A percentile compares a stretch with the other conserved stretches of the same genome.
phyloP scores from a whole-genome alignment of 2,797 vertebrate genomes.

The Anabacerthia variegaticeps region DNA sequence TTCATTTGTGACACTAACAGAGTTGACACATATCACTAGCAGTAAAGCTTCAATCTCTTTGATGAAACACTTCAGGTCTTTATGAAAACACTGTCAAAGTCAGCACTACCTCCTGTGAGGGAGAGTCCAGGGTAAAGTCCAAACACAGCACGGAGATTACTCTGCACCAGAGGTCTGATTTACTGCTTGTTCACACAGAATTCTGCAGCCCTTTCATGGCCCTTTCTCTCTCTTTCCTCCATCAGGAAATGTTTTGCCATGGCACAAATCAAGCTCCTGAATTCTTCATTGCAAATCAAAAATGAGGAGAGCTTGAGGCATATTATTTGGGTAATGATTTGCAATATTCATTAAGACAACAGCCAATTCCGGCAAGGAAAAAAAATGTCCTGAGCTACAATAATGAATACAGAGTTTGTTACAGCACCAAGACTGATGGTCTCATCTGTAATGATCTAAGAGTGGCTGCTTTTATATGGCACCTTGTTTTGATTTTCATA shows the following conservation, averaged over 20 bases:
- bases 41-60: not conserved
- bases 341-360: slow-evolving; percentile 37
- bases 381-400: slow-evolving; percentile 1
- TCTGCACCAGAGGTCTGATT: not conserved
- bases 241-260: not conserved
- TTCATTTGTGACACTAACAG: not conserved
- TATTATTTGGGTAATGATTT: slow-evolving; percentile 24
- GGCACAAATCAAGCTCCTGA: slow-evolving; percentile 19
- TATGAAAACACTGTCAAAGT: not conserved
- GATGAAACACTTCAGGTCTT: not conserved
- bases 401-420: slow-evolving; percentile 60
- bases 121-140: not conserved
- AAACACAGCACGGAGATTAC: not conserved
- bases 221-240: not conserved
- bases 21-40: not conserved
- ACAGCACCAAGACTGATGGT: slow-evolving; percentile 32
- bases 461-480: slow-evolving; percentile 43
- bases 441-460: slow-evolving; percentile 27
- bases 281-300: slow-evolving; percentile 22
- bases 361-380: slow-evolving; percentile 32
- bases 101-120: not conserved
- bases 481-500: slow-evolving; percentile 60
- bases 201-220: not conserved
- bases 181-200: slow-evolving; percentile 5
- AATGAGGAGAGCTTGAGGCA: slow-evolving; percentile 22